These are phyloP conservation scores for Blastobasis adustella DNA, from an alignment of 2,888 invertebrate genomes.

Conservation along the genomic window DNA sequence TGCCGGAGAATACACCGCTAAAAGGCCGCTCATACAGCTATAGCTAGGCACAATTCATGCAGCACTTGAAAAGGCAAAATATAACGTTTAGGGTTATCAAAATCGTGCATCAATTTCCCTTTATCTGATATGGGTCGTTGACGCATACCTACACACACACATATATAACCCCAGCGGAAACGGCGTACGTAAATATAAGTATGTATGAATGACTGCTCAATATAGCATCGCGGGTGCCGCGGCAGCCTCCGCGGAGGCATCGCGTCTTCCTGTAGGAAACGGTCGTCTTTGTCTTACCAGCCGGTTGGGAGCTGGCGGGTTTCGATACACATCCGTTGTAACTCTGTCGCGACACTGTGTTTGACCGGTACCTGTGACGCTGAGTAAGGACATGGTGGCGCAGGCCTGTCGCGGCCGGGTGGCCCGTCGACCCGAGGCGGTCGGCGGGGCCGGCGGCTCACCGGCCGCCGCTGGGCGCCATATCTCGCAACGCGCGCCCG, in stretches of 20 bases:
- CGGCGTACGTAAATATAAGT: too few relatives aligned
- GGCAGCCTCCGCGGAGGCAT: too few relatives aligned
- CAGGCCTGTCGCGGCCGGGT: conserved; percentile 48
- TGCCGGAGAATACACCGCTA: neutral
- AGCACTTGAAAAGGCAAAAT: conserved; percentile 20
- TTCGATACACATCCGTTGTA: conserved; percentile 43
- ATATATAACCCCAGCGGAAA: neutral
- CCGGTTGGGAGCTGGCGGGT: conserved; percentile 28
- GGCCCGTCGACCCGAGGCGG: conserved; percentile 73
- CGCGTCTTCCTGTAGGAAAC: neutral
- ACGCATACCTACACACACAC: conserved; percentile 13
- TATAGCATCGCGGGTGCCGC: too few relatives aligned
- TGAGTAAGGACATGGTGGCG: conserved; percentile 73
- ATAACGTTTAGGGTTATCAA: conserved; percentile 19
- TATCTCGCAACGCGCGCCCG: conserved; percentile 62
- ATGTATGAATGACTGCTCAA: too few relatives aligned
- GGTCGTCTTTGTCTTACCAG: neutral
- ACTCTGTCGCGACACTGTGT: conserved; percentile 12
- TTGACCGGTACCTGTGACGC: conserved; percentile 62
- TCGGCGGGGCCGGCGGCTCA: conserved; percentile 74
- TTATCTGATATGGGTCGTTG: conserved; percentile 31
- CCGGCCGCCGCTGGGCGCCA: conserved; percentile 73
- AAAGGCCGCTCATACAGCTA: too few relatives aligned
- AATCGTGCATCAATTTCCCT: conserved; percentile 34
- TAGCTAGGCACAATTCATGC: too few relatives aligned